These are phyloP conservation scores for Lucilia cuprina DNA, from an alignment of 1,140 invertebrate genomes.

Conservation along the genomic window DNA sequence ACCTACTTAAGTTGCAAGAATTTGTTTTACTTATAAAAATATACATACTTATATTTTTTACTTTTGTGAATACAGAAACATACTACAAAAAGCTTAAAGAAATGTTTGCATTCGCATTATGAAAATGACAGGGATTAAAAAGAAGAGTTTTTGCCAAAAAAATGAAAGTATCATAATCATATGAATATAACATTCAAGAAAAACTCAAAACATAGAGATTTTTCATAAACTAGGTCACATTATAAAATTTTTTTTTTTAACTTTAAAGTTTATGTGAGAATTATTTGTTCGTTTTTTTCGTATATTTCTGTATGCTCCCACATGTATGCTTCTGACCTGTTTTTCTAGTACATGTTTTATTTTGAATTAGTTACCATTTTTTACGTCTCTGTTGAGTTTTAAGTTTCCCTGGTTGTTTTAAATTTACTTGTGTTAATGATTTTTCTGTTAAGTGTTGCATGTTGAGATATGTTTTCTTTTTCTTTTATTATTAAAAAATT, in stretches of 20 bases:
- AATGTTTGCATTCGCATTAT: not conserved
- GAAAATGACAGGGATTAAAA: not conserved
- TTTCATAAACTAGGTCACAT: too few species aligned
- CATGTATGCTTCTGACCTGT: not conserved
- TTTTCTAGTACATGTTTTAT: not conserved
- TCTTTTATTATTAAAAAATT: not conserved
- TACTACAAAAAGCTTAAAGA: not conserved
- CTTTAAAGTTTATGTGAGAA: too few species aligned
- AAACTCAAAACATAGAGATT: too few species aligned
- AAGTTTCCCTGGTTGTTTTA: not conserved
- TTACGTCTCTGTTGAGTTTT: not conserved
- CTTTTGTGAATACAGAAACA: not conserved
- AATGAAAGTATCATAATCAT: not conserved
- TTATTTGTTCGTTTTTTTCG: too few species aligned
- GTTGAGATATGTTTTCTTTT: not conserved
- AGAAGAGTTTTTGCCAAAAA: not conserved
- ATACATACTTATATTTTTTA: not conserved
- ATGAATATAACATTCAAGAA: too few species aligned
- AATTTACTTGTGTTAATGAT: not conserved
- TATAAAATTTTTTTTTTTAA: too few species aligned
- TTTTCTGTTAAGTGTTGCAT: slow-evolving; percentile 8
- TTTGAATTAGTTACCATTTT: not conserved
- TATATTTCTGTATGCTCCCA: too few species aligned
- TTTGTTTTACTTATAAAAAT: not conserved
- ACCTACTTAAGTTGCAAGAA: not conserved